These are phyloP conservation scores for Orthosia gothica DNA, from an alignment of 2,888 invertebrate species.

Conservation along the genomic window DNA sequence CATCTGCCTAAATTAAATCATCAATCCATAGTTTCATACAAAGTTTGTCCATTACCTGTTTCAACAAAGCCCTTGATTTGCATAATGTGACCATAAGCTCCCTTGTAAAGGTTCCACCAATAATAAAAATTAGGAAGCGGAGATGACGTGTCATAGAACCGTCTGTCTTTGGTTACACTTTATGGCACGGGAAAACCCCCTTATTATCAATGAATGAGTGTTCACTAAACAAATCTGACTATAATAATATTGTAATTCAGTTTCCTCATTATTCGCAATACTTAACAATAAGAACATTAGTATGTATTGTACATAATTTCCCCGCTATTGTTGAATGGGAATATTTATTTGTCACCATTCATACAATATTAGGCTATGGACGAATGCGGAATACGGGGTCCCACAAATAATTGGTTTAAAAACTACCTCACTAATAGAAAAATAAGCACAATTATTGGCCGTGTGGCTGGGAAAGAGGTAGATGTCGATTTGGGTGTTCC, in stretches of 20 bases:
- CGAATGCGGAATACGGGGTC: no score
- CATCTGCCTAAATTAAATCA: no score
- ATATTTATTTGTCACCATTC: slow-evolving; percentile 20
- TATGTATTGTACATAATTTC: slow-evolving; percentile 3
- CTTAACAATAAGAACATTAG: slow-evolving; percentile 12
- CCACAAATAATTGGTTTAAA: no score
- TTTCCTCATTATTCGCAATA: slow-evolving; percentile 23
- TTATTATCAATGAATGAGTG: neutral
- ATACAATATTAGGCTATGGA: neutral
- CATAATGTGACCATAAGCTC: no score
- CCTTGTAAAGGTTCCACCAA: no score
- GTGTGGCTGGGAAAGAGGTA: no score
- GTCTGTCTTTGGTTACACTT: neutral
- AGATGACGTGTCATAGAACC: neutral
- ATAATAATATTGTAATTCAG: slow-evolving; percentile 12
- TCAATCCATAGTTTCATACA: no score
- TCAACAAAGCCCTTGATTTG: neutral
- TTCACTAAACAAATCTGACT: slow-evolving; percentile 23
- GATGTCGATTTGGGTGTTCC: no score
- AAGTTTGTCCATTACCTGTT: neutral
- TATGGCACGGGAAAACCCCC: slow-evolving; percentile 6
- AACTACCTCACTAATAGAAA: no score
- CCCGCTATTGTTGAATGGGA: slow-evolving; percentile 30
- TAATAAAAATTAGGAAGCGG: neutral
- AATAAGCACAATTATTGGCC: no score